Evolutionary conservation across 1,140 invertebrate genomes (phyloP), one percentile per base, ranked within the genome.

Genomic region (Cotesia chilonis): DNA sequence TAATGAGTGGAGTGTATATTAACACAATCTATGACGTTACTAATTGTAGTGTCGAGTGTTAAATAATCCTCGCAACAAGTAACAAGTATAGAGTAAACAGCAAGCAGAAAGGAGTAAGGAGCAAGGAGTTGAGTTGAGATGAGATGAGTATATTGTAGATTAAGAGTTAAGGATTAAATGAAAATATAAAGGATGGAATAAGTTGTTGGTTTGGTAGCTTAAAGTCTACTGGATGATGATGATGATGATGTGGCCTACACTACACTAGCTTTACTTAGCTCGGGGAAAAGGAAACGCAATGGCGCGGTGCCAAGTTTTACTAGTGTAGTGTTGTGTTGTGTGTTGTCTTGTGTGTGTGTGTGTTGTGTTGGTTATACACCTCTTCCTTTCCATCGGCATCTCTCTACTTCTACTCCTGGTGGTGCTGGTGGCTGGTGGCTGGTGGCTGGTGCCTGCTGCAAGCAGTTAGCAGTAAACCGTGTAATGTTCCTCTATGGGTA

Each of bases 241-340:
- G 64, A 41, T 65, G 64, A 66, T 66, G 64, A 66, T 66, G 64
- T 66, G 64, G 64, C 36, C 35, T 47, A 47, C 10, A 47, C 41
- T 47, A 47, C 41, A 47, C 41, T 47, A 47, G 41, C 41, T 47
- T 47, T 47, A 47, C 41, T 47, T 66, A 66, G 20, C 14, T 20
- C 47, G n/a, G 64, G 64, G 38, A 66, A 66, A 66, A 66, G 64
- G 64, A 66, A 66, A 66, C 64, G 64, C 64, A 66, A 66, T 52
- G 38, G 64, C 64, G 64, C 41, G 64, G 51, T 64, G 61, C 61
- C 61, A 64, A 66, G 64, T 14, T 51, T 12, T 61, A 61, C 41
- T 47, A 47, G 41, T 47, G 41, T 47, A 47, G 41, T 47, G 41
- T 47, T 9, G 41, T 47, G 41, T 7, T 2, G 2, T 9, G 41